phyloP scores from a whole-genome alignment of 1,140 invertebrate genomes.

The Physella acuta region DNA sequence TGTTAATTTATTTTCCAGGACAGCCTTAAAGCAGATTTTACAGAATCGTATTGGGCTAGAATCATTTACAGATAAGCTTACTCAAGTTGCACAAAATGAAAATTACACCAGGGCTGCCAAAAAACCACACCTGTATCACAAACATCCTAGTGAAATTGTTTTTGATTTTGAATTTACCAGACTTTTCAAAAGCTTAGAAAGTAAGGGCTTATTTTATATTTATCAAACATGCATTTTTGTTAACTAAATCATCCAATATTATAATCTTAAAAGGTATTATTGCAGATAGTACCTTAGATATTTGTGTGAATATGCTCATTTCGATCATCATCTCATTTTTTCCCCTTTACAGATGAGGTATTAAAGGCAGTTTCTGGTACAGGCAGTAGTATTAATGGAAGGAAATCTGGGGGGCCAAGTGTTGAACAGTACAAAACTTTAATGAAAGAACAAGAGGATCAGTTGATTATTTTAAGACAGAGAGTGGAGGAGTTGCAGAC shows the following conservation, averaged over 20 bases:
- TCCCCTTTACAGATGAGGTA: slow-evolving; percentile 50
- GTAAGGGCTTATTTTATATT: slow-evolving; percentile 43
- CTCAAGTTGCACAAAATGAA: slow-evolving; percentile 84
- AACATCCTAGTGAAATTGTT: slow-evolving; percentile 76
- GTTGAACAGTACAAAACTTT: slow-evolving; percentile 25
- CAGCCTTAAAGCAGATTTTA: slow-evolving; percentile 81
- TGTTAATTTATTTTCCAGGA: slow-evolving; percentile 60
- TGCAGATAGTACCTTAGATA: too few species aligned
- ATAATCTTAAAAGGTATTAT: too few species aligned
- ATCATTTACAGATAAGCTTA: slow-evolving; percentile 82
- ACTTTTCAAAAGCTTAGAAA: slow-evolving; percentile 67
- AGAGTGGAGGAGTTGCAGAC: slow-evolving; percentile 48
- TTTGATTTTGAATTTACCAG: slow-evolving; percentile 95
- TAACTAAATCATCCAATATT: too few species aligned
- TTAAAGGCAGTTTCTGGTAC: slow-evolving; percentile 64
- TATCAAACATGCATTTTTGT: neutral
- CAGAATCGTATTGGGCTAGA: slow-evolving; percentile 90
- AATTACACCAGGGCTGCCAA: slow-evolving; percentile 88
- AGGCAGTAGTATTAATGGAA: slow-evolving; percentile 23
- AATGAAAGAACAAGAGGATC: slow-evolving; percentile 62
- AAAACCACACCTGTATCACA: slow-evolving; percentile 83
- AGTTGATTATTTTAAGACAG: slow-evolving; percentile 50
- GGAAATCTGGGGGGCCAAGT: neutral
- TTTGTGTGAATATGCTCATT: too few species aligned
- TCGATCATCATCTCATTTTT: too few species aligned